Base-by-base conservation (phyloP, 2,797 vertebrate species). In the Galaxias olidus region DNA sequence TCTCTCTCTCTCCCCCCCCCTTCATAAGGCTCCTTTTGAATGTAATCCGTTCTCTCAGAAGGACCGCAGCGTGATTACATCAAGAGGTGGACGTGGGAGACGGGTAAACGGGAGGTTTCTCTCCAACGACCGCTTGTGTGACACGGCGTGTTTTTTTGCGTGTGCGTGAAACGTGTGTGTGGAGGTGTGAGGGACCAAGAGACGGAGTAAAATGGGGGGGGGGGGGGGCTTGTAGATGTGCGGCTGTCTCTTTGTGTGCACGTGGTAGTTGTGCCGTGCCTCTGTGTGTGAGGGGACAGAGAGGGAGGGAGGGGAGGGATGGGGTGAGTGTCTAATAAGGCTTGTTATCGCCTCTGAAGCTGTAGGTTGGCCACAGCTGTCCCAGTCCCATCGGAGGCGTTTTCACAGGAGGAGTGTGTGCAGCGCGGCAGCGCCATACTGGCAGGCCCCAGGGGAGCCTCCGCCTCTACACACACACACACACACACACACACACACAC, bases 311-410 rank as follows among this genome's bases (percentile, higher is more conserved):
- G 62, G 30, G 51, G 70, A 65, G 74, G 66, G 73, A 72, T 79
- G 66, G 73, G 73, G 73, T 67, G 59, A 76, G 75, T 71, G 68
- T 87, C 75, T 90, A 82, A 87, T 81, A 82, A 80, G 82, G 72
- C 84, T 89, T 90, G 86, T 91, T 90, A 89, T 87, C 81, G 81
- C 84, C 83, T 77, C 78, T 80, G 81, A 88, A 87, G 84, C 88
- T 55, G 82, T 84, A 88, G 88, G 84, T 90, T 86, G 90, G 89
- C 87, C 89, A 88, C 90, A 93, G 91, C 91, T 92, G 92, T 89
- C 87, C 85, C 9, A 60, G 78, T 87, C 87, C 88, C 84, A 76
- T 84, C 76, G 87, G 88, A 91, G 86, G 84, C 76, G 77, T 82
- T 85, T 86, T 87, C 86, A 75, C 84, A 81, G 73, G 83, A 87